Evolutionary conservation across 1,140 invertebrate genomes (phyloP).

Genomic region (Papilio helenus): DNA sequence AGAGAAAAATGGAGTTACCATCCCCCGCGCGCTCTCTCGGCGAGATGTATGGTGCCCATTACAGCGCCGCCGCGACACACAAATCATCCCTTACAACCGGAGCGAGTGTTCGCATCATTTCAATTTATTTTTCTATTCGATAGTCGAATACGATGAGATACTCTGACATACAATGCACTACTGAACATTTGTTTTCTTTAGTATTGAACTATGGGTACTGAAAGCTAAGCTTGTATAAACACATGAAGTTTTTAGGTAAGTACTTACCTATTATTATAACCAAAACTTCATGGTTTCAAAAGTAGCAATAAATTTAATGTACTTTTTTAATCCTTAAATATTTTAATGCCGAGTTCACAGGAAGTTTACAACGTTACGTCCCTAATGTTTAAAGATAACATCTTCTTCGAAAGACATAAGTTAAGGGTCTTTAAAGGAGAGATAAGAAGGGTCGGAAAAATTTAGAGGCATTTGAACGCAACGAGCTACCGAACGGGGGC

Average conservation of each 20-base stretch:
- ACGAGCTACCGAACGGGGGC: constrained; percentile 9
- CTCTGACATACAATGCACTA: too few species aligned
- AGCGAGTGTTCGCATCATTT: constrained; percentile 28
- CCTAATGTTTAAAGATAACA: constrained; percentile 29
- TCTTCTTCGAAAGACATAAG: constrained; percentile 17
- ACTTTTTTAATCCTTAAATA: neutral
- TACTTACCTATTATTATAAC: neutral
- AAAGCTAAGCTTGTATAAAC: neutral
- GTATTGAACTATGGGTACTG: constrained; percentile 1
- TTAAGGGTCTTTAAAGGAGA: constrained; percentile 14
- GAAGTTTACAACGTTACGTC: constrained; percentile 19
- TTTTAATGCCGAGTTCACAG: constrained; percentile 25
- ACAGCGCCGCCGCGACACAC: constrained; percentile 26
- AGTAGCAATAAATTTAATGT: neutral
- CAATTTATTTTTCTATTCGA: constrained; percentile 34
- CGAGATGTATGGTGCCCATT: constrained; percentile 28
- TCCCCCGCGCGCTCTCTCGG: neutral
- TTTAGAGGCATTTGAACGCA: neutral
- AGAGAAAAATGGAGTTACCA: constrained; percentile 20
- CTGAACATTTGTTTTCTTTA: neutral
- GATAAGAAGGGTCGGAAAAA: constrained; percentile 36
- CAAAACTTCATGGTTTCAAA: neutral
- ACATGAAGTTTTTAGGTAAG: neutral
- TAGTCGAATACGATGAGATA: constrained; percentile 11
- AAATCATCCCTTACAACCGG: constrained; percentile 29